Conservation (phyloP, 2,797 vertebrate species). For the Poeciliopsis turneri region DNA sequence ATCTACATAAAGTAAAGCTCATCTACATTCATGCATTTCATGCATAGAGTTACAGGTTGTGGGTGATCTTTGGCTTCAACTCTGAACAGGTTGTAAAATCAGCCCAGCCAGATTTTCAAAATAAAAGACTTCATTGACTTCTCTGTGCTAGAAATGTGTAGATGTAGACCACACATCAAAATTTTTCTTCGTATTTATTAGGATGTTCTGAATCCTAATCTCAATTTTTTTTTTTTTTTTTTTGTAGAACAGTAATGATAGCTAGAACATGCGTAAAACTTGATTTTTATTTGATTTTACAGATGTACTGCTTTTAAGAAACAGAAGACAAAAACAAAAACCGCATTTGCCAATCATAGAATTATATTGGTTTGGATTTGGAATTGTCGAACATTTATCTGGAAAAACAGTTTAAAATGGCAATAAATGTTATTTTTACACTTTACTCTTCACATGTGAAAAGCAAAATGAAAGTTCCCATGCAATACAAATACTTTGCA, state of each 20-base stretch:
- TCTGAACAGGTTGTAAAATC: neutral
- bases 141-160: neutral
- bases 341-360: neutral
- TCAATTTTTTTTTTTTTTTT: too few species aligned
- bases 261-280: neutral
- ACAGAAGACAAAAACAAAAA: neutral
- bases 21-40: neutral
- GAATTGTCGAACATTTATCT: neutral
- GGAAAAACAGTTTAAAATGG: neutral
- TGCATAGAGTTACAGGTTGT: too few species aligned
- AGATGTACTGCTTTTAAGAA: neutral
- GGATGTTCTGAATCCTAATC: neutral
- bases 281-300: neutral
- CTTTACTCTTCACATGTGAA: neutral
- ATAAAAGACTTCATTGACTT: slow-evolving; percentile 14
- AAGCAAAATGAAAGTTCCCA: neutral
- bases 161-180: too few species aligned
- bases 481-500: neutral
- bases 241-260: neutral
- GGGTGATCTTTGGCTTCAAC: slow-evolving; percentile 10
- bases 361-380: neutral
- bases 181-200: neutral
- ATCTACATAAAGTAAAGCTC: neutral
- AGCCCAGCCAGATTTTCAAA: neutral
- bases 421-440: neutral